Evolutionary conservation across 2,113 vertebrate genomes (phyloP), one percentile per base, ranked within the genome.

Genomic region (Tyrannus savana): DNA sequence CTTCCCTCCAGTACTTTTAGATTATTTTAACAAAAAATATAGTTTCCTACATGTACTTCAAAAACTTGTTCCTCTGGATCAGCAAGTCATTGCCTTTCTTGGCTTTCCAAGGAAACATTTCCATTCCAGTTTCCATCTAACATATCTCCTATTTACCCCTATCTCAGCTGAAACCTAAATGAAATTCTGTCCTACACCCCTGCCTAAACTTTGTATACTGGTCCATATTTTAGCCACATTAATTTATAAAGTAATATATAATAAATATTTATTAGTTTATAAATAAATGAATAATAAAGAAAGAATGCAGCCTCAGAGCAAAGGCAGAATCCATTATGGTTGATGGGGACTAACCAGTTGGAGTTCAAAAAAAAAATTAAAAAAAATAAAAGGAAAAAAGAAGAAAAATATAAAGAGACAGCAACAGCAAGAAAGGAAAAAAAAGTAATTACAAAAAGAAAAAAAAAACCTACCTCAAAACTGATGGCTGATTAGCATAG

Each of bases 401-500:
- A 37, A 44, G 53, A 55, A 35, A 62, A 31, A 85, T n/a, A 49
- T 73, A 6, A 35, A 74, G 37, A 92, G 56, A 85, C 41, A 78
- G 64, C 71, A 35, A 83, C 24, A 63, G 22, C 72, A 74, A 75
- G 37, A 94, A 94, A 10, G 24, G 7, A 56, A 27, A 17, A 3
- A 31, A 74, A 63, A 72, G 37, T 66, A 67, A 93, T 81, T 81
- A 87, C 66, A 73, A 60, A 86, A 28, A 76, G 3, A 7, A 93
- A 93, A 85, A 85, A 81, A 74, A 62, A 27, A 19, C 6, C 6
- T 30, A 78, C 47, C 27, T 79, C 55, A 24, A 84, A 95, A 92
- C 63, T 89, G 71, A 69, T 10, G 68, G 60, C 93, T 86, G 95
- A 96, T 92, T 95, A 97, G 64, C 92, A 86, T 90, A 96, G 87